Conservation (phyloP, 2,888 invertebrate genomes). For the Drosophila pseudotalamancana region DNA sequence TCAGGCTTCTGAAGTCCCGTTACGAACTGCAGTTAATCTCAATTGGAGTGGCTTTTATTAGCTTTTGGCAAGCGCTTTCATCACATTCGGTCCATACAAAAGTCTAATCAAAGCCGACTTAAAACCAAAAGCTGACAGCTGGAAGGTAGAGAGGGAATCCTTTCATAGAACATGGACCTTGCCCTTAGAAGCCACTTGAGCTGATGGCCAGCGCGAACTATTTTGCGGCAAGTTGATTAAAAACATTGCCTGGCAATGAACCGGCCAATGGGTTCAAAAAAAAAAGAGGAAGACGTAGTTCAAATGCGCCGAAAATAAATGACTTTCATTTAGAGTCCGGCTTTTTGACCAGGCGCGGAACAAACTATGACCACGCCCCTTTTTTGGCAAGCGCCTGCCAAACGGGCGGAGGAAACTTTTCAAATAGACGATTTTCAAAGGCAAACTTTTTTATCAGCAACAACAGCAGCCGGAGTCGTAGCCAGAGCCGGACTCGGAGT, state of each 20-base stretch:
- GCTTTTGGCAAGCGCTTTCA: slow-evolving; percentile 38
- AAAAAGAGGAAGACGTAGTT: slow-evolving; percentile 10
- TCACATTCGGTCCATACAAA: slow-evolving; percentile 6
- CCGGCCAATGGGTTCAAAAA: slow-evolving; percentile 17
- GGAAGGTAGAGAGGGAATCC: slow-evolving; percentile 1
- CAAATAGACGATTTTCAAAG: slow-evolving; percentile 80
- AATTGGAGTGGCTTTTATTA: slow-evolving; percentile 41
- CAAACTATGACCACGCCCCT: slow-evolving; percentile 63
- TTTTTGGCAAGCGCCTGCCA: slow-evolving; percentile 22
- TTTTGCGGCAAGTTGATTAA: slow-evolving; percentile 73
- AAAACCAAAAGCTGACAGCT: slow-evolving; percentile 32
- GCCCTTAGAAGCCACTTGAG: slow-evolving; percentile 56
- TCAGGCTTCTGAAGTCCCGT: background rate
- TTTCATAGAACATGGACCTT: slow-evolving; percentile 45
- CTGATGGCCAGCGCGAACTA: slow-evolving; percentile 57
- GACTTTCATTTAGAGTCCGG: slow-evolving; percentile 74
- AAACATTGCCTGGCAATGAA: slow-evolving; percentile 71
- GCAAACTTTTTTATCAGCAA: slow-evolving; percentile 78
- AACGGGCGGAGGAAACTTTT: slow-evolving; percentile 64
- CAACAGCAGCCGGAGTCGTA: slow-evolving; percentile 33
- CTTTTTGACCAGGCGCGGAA: slow-evolving; percentile 22
- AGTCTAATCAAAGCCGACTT: slow-evolving; percentile 56
- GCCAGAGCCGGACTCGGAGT: slow-evolving; percentile 8
- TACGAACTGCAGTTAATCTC: slow-evolving; percentile 45
- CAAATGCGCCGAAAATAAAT: slow-evolving; percentile 62